Conservation (phyloP, 2,113 vertebrate species). For the Entosphenus tridentatus region DNA sequence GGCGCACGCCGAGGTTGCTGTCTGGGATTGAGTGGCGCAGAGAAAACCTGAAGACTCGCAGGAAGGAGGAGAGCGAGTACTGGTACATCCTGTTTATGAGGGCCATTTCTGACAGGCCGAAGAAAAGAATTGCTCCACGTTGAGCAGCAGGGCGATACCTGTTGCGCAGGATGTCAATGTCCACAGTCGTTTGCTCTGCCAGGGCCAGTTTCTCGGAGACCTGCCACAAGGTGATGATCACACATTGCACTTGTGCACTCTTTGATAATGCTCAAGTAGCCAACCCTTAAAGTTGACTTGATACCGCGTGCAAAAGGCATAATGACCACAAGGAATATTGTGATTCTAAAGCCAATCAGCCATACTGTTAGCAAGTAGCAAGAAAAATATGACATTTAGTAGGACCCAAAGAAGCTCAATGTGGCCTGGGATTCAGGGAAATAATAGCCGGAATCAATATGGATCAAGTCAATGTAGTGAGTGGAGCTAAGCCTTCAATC, state of each 20-base stretch:
- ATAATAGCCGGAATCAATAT: too few species aligned
- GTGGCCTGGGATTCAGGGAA: background rate
- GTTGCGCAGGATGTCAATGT: slow-evolving; percentile 61
- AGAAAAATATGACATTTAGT: background rate
- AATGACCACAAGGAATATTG: background rate
- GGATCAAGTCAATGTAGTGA: too few species aligned
- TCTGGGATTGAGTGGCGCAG: slow-evolving; percentile 50
- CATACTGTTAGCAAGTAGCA: background rate
- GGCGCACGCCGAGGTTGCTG: slow-evolving; percentile 29
- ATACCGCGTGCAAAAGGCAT: background rate
- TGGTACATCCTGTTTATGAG: slow-evolving; percentile 87
- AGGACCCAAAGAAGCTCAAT: background rate
- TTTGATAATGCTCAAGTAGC: background rate
- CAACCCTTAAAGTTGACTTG: background rate
- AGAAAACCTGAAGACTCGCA: slow-evolving; percentile 56
- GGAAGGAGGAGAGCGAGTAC: slow-evolving; percentile 61
- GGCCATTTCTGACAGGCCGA: slow-evolving; percentile 69
- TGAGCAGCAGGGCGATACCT: slow-evolving; percentile 67
- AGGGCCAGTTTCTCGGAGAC: slow-evolving; percentile 65
- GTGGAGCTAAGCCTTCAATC: too few species aligned
- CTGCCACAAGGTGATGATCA: slow-evolving; percentile 18
- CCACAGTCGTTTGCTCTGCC: slow-evolving; percentile 37
- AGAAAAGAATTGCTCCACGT: slow-evolving; percentile 69
- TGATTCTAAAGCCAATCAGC: background rate
- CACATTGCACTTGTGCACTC: background rate